These are phyloP conservation scores for Fopius arisanus DNA, from an alignment of 1,140 invertebrate species.

Conservation along the genomic window DNA sequence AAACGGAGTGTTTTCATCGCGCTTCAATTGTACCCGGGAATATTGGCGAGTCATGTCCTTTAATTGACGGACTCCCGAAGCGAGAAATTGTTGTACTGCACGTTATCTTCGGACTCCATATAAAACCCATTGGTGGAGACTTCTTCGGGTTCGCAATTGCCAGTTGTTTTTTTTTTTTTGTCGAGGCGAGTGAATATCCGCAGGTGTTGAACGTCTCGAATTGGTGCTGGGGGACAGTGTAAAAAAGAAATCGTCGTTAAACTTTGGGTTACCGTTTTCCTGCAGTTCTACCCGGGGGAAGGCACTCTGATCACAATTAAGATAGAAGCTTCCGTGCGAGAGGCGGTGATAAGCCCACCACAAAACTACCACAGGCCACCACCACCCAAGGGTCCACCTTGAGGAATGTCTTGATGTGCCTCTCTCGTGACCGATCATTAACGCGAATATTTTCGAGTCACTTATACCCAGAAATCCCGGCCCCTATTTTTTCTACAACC, in stretches of 20 bases:
- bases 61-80: not conserved
- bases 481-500: too few species aligned
- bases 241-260: conserved; percentile 18
- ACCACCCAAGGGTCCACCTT: conserved; percentile 21
- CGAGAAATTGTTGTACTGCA: not conserved
- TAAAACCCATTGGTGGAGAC: too few species aligned
- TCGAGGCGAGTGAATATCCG: not conserved
- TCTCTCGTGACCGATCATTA: conserved; percentile 14
- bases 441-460: not conserved
- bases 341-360: conserved; percentile 17
- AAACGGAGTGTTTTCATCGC: conserved; percentile 2
- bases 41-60: not conserved
- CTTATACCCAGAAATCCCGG: not conserved
- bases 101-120: not conserved
- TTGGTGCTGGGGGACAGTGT: not conserved
- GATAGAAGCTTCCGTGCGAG: conserved; percentile 31
- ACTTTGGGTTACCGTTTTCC: conserved; percentile 12
- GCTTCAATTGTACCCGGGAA: not conserved
- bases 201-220: conserved; percentile 28
- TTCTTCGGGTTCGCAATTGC: not conserved
- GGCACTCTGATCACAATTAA: conserved; percentile 33
- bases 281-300: conserved; percentile 5
- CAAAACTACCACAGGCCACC: conserved; percentile 23
- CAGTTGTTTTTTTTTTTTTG: too few species aligned
- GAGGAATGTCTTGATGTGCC: conserved; percentile 20